These are phyloP conservation scores for Lepidurus arcticus DNA, from an alignment of 1,140 invertebrate genomes.

Conservation along the genomic window DNA sequence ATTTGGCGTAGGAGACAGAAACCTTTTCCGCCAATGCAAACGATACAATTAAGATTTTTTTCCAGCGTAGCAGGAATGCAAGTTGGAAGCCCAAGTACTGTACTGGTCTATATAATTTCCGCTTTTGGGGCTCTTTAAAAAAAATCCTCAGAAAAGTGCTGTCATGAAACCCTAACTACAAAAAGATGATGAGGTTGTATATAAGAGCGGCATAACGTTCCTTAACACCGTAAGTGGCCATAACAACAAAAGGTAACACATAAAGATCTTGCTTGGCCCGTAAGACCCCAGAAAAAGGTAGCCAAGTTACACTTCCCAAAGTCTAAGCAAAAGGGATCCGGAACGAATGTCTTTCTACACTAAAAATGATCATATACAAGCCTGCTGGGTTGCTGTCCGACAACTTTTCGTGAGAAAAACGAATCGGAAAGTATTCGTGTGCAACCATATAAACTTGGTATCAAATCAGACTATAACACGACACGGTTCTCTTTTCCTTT, in stretches of 20 bases:
- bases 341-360: constrained; percentile 15
- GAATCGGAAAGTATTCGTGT: constrained; percentile 17
- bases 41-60: too few species aligned
- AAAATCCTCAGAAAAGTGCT: neutral
- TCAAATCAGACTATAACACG: constrained; percentile 18
- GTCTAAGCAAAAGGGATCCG: neutral
- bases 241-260: neutral
- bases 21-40: too few species aligned
- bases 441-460: constrained; percentile 18
- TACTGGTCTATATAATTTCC: too few species aligned
- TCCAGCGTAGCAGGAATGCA: too few species aligned
- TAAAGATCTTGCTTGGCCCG: neutral
- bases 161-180: neutral
- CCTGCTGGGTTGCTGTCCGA: neutral
- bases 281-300: constrained; percentile 6
- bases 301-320: neutral
- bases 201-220: neutral
- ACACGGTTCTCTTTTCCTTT: neutral
- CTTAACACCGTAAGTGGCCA: constrained; percentile 13
- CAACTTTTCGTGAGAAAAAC: constrained; percentile 22
- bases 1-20: too few species aligned
- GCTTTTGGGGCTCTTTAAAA: too few species aligned
- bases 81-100: too few species aligned
- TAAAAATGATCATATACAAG: constrained; percentile 5
- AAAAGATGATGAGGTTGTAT: neutral